Percentiles rank a stretch among this genome's conserved stretches.
Evolutionary conservation across 2,888 invertebrate species (phyloP).

Genomic region (Drosophila lacicola): DNA sequence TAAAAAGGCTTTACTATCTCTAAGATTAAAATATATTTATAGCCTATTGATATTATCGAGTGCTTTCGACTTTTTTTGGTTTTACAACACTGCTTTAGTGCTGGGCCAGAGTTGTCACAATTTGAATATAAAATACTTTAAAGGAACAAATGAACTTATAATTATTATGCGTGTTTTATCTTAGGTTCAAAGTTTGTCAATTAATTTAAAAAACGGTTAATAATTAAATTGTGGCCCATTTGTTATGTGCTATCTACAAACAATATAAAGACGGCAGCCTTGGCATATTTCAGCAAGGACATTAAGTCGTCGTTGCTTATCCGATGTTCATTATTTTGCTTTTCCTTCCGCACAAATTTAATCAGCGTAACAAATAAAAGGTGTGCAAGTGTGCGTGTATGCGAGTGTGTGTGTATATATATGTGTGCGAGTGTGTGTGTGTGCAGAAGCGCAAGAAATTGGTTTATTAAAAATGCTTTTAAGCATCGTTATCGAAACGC

Average conservation of each 20-base stretch:
- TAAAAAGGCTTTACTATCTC: background rate
- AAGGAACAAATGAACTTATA: background rate
- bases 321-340: constrained; percentile 27
- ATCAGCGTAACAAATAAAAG: constrained; percentile 20
- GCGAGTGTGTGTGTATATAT: background rate
- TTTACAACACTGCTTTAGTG: background rate
- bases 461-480: constrained; percentile 58
- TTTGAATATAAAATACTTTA: background rate
- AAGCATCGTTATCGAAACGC: constrained; percentile 53
- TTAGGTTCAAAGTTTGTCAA: too few species aligned
- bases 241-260: constrained; percentile 9
- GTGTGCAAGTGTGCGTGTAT: background rate
- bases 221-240: constrained; percentile 9
- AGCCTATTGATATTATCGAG: too few species aligned
- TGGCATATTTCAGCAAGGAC: constrained; percentile 22
- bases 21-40: too few species aligned
- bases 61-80: too few species aligned
- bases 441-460: constrained; percentile 37
- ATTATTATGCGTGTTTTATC: background rate
- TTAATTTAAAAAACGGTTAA: constrained; percentile 2
- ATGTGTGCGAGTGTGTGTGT: constrained; percentile 5
- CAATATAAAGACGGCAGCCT: background rate
- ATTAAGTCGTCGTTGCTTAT: constrained; percentile 24
- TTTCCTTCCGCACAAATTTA: constrained; percentile 19
- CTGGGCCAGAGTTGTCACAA: background rate